Conservation (phyloP, 23 tunicate genomes). For the Halocynthia roretzi region DNA sequence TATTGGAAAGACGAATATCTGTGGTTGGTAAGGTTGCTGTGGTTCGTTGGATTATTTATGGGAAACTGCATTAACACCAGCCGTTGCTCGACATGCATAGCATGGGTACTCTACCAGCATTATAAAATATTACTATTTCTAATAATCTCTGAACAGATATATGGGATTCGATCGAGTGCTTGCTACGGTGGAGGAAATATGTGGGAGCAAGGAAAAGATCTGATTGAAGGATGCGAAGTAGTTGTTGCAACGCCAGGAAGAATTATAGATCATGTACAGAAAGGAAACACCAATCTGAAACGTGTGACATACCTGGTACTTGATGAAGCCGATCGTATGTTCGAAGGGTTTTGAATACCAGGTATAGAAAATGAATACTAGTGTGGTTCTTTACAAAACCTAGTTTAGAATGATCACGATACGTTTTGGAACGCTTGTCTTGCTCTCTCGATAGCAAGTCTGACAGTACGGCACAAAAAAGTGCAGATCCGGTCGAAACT, state of each 20-base stretch:
- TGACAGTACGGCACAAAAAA: too few species aligned
- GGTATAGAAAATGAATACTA: constrained; percentile 19
- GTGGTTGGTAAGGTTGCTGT: too few species aligned
- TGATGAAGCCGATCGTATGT: constrained; percentile 99
- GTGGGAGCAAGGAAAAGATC: constrained; percentile 89
- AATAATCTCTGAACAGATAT: neutral
- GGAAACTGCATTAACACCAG: too few species aligned
- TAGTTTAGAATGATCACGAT: too few species aligned
- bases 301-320: constrained; percentile 75
- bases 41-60: too few species aligned
- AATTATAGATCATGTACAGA: constrained; percentile 94
- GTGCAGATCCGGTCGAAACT: too few species aligned
- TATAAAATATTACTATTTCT: too few species aligned
- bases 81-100: too few species aligned
- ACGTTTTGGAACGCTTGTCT: too few species aligned
- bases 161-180: constrained; percentile 54
- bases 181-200: constrained; percentile 98
- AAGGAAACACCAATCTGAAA: constrained; percentile 69
- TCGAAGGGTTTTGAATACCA: constrained; percentile 98
- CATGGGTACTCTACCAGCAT: too few species aligned
- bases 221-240: constrained; percentile 81
- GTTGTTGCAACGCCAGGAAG: constrained; percentile 98
- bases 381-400: neutral
- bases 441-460: too few species aligned
- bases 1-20: too few species aligned